phyloP scores from a whole-genome alignment of 2,888 invertebrate genomes.

The Polyploca ridens region DNA sequence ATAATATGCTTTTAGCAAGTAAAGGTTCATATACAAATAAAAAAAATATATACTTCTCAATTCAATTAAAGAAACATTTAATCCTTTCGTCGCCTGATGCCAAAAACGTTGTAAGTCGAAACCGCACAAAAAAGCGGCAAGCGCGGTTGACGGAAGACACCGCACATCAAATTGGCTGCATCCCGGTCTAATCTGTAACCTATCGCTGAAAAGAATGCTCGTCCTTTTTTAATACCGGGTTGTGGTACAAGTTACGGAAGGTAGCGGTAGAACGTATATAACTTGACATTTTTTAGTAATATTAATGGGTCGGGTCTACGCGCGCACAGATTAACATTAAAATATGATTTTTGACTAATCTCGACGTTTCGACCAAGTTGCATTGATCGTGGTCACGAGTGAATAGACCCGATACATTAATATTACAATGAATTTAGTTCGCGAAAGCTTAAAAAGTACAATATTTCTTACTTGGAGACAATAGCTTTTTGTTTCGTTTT shows the following conservation, averaged over 20 bases:
- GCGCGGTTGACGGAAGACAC: constrained; percentile 72
- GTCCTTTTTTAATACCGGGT: constrained; percentile 69
- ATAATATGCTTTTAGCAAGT: background rate
- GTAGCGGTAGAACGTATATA: constrained; percentile 11
- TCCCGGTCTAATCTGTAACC: constrained; percentile 80
- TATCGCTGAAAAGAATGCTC: constrained; percentile 76
- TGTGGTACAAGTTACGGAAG: constrained; percentile 45
- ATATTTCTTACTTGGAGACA: too few relatives aligned
- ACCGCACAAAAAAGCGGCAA: constrained; percentile 42
- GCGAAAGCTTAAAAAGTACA: too few relatives aligned
- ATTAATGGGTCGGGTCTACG: too few relatives aligned
- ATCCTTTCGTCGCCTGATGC: constrained; percentile 19
- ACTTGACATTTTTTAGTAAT: background rate
- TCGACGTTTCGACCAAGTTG: too few relatives aligned
- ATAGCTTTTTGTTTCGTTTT: too few relatives aligned
- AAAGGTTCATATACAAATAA: background rate
- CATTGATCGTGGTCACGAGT: too few relatives aligned
- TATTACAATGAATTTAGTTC: too few relatives aligned
- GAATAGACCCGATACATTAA: too few relatives aligned
- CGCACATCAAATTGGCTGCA: constrained; percentile 74
- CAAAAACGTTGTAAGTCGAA: constrained; percentile 50
- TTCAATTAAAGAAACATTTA: constrained; percentile 5
- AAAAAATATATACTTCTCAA: background rate
- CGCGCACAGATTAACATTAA: too few relatives aligned
- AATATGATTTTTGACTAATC: too few relatives aligned